phyloP scores from a whole-genome alignment of 2,888 invertebrate species.

The Microplitis deprimator region DNA sequence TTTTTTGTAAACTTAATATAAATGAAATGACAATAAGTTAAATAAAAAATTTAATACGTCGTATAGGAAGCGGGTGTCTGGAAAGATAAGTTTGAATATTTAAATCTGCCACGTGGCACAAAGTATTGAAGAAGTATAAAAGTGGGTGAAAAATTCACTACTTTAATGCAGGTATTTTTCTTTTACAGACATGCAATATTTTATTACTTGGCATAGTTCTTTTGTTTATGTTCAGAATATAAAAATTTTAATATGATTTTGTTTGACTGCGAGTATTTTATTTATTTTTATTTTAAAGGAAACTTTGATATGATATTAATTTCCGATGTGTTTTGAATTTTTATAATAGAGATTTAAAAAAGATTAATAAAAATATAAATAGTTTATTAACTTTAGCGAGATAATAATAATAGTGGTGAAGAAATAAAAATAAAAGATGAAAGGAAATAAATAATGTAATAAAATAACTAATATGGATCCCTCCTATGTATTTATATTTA shows the following conservation, averaged over 20 bases:
- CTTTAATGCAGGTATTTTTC: neutral
- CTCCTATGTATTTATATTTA: neutral
- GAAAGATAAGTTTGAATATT: neutral
- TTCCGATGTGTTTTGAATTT: too few species aligned
- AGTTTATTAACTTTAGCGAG: too few species aligned
- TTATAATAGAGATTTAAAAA: too few species aligned
- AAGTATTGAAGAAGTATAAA: neutral
- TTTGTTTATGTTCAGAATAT: too few species aligned
- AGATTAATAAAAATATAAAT: too few species aligned
- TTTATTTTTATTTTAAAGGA: too few species aligned
- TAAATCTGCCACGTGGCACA: neutral
- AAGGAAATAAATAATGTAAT: too few species aligned
- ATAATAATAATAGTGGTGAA: too few species aligned
- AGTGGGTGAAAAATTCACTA: neutral
- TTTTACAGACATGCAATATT: neutral
- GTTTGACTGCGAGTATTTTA: too few species aligned
- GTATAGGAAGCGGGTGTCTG: neutral
- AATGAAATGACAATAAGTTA: conserved; percentile 6
- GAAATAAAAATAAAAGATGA: too few species aligned
- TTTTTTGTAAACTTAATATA: neutral
- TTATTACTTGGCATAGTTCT: neutral
- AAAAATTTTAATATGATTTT: too few species aligned
- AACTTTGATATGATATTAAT: too few species aligned
- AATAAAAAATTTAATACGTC: conserved; percentile 13
- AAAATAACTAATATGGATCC: neutral